These are phyloP conservation scores for Nothoprocta perdicaria DNA, from an alignment of 2,113 vertebrate genomes.

Conservation along the genomic window DNA sequence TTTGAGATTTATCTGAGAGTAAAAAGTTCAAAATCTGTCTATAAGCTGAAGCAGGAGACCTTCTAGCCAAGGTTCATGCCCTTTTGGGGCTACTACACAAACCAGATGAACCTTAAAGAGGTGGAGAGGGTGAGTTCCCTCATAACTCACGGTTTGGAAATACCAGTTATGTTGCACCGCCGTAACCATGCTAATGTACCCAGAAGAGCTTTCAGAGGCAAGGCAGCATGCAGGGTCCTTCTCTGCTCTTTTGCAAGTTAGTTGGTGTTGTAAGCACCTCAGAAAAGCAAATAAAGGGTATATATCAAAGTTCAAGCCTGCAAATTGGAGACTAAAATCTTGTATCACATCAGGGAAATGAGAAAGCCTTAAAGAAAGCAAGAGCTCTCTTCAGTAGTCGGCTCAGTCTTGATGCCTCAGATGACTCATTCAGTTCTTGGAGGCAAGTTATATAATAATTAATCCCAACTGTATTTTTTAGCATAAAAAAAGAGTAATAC, in stretches of 20 bases:
- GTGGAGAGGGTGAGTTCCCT: neutral
- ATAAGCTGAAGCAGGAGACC: constrained; percentile 3
- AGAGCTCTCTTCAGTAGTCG: neutral
- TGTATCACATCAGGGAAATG: neutral
- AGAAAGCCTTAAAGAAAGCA: neutral
- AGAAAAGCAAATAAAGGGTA: neutral
- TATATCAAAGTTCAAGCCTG: neutral
- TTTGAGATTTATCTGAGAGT: neutral
- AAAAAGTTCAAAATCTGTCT: neutral
- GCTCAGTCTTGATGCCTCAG: neutral
- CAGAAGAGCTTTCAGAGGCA: neutral
- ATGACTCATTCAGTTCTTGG: neutral
- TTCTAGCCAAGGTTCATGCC: constrained; percentile 19
- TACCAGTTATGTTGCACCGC: neutral
- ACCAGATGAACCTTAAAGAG: neutral
- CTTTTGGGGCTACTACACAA: neutral
- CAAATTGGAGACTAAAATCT: neutral
- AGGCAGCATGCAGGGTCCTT: constrained; percentile 26
- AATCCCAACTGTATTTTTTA: neutral
- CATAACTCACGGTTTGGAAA: neutral
- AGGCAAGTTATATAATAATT: neutral
- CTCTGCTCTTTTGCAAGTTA: neutral
- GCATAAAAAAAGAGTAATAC: neutral
- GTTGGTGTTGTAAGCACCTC: neutral
- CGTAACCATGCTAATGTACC: neutral